These are phyloP conservation scores for Limulus polyphemus DNA, from an alignment of 2,888 invertebrate species.

Conservation along the genomic window DNA sequence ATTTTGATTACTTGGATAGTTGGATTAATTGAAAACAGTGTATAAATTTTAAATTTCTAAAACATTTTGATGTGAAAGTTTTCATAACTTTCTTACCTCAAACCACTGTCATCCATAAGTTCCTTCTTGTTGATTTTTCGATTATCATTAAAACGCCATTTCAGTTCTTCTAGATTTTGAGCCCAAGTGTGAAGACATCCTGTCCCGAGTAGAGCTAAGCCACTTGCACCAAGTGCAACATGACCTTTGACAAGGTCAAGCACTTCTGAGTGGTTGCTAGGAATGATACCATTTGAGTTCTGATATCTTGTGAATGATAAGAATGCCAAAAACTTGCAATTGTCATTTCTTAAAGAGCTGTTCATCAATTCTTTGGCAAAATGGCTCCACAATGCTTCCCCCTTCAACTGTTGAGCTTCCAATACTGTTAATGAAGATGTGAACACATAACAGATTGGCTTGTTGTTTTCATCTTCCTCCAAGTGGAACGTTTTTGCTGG, in stretches of 20 bases:
- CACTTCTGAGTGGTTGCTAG: slow-evolving; percentile 41
- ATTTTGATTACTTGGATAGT: neutral
- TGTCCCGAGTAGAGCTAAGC: slow-evolving; percentile 78
- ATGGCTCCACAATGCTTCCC: slow-evolving; percentile 68
- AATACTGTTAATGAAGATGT: slow-evolving; percentile 55
- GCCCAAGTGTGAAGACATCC: slow-evolving; percentile 88
- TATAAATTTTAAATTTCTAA: no score
- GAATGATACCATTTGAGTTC: slow-evolving; percentile 35
- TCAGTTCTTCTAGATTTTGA: slow-evolving; percentile 51
- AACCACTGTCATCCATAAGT: slow-evolving; percentile 84
- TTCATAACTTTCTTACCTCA: slow-evolving; percentile 42
- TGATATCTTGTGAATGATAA: slow-evolving; percentile 71
- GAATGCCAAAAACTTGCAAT: slow-evolving; percentile 76
- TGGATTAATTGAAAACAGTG: neutral
- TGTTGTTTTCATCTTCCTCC: slow-evolving; percentile 47
- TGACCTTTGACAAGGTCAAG: slow-evolving; percentile 49
- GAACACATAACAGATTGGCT: slow-evolving; percentile 55
- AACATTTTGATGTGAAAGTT: no score
- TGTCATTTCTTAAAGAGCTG: slow-evolving; percentile 48
- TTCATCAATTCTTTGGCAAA: slow-evolving; percentile 73
- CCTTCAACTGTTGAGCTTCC: slow-evolving; percentile 56
- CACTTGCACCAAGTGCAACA: slow-evolving; percentile 83
- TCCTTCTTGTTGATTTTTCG: slow-evolving; percentile 54
- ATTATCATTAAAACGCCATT: slow-evolving; percentile 47
- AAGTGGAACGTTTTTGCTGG: slow-evolving; percentile 68